Evolutionary conservation across 2,113 vertebrate genomes (phyloP), one percentile per base, ranked within the genome.

Genomic region (Sebastes fasciatus): DNA sequence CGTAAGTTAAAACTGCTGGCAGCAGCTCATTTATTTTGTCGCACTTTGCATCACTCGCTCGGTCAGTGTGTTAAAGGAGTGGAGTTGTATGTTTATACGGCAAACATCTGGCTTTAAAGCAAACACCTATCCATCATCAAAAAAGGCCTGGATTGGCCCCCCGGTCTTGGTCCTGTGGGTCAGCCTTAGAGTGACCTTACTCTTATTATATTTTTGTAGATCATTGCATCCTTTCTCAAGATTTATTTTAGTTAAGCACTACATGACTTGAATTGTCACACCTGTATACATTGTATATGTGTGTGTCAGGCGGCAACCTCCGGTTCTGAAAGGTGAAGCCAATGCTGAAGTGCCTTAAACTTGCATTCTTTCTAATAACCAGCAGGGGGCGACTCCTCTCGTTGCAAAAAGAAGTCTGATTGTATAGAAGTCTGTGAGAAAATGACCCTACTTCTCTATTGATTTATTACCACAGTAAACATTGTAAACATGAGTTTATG

Each of bases 1-100:
- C 48, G 3, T 63, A 52, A 71, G 58, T 16, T 65, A 42, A 55
- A 57, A 71, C 60, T 46, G 21, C 42, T 48, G 67, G 40, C 67
- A 64, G 58, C 48, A 55, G 58, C n/a, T 65, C 60, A 19, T 54
- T 72, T 48, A 43, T 60, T 54, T 26, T 21, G 9, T 1, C 26
- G 40, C 60, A 48, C 16, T 63, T n/a, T 62, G 21, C 3, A 26
- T 72, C 49, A 34, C 10, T 34, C 6, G 17, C 23, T 60, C 67
- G 13, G 45, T 60, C 17, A 52, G 49, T 5, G 51, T 48, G 62
- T 55, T 42, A n/a, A 19, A 19, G 6, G 46, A 51, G 48, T 43
- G n/a, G 10, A 14, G 61, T 42, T 46, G 4, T 46, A 8, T 65
- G 23, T 60, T 60, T 60, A 60, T 34, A 67, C 42, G n/a, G 52